Conservation (phyloP, 2,888 invertebrate genomes). For the Drosophila differens region DNA sequence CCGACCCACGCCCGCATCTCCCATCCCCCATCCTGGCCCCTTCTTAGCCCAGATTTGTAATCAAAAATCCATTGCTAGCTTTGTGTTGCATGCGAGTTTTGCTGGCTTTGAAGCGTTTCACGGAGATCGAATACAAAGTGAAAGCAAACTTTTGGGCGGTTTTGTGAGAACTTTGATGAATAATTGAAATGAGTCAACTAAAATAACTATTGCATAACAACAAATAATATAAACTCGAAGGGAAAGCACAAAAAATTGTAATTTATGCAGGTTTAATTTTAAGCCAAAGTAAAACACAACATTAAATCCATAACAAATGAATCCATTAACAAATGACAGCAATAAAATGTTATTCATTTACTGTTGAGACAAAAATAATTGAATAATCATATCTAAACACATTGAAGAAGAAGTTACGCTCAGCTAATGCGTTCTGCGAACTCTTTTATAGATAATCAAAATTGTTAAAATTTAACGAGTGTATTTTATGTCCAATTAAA, state of each 20-base stretch:
- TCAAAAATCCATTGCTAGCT: conserved; percentile 27
- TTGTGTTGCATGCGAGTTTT: conserved; percentile 4
- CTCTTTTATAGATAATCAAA: background rate
- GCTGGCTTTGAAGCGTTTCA: conserved; percentile 22
- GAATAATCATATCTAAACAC: background rate
- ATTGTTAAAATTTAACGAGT: background rate
- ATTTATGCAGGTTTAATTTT: background rate
- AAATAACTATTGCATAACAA: background rate
- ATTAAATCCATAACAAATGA: background rate
- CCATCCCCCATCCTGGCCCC: background rate
- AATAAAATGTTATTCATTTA: conserved; percentile 1
- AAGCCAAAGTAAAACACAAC: background rate
- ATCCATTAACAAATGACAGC: background rate
- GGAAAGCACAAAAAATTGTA: background rate
- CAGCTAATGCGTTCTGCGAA: background rate
- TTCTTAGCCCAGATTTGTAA: conserved; percentile 15
- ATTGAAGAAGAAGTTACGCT: background rate
- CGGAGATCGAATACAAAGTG: conserved; percentile 6
- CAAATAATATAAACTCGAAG: background rate
- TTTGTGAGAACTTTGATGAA: background rate
- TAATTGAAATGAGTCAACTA: background rate
- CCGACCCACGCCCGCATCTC: background rate
- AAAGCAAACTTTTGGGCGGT: background rate
- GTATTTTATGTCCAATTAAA: background rate
- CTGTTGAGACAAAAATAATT: background rate